Evolutionary conservation across 2,113 vertebrate species (phyloP).

Genomic region (Ariopsis seemanni): DNA sequence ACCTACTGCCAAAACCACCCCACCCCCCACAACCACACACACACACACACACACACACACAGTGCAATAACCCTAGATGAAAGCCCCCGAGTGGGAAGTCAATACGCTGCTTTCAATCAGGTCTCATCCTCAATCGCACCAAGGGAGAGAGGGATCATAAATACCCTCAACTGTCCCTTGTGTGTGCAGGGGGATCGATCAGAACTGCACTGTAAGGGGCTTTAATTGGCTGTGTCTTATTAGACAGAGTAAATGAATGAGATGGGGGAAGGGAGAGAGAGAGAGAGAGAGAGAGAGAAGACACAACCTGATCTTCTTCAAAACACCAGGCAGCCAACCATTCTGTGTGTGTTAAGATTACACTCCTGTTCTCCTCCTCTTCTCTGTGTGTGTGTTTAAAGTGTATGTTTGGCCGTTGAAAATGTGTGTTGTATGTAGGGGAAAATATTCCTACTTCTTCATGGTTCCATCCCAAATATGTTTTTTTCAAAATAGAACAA

Average conservation of each 20-base stretch:
- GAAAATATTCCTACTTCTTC: not conserved
- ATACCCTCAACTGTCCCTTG: not conserved
- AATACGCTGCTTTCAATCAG: constrained; percentile 19
- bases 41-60: not conserved
- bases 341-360: not conserved
- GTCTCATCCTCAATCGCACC: constrained; percentile 27
- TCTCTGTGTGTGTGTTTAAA: not conserved
- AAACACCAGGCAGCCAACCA: constrained; percentile 24
- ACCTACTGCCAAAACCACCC: not conserved
- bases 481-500: not conserved
- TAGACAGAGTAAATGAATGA: not conserved
- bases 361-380: too few relatives aligned
- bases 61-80: constrained; percentile 22
- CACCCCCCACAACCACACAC: not conserved
- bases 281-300: not conserved
- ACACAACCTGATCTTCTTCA: constrained; percentile 19
- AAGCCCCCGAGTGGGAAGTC: constrained; percentile 31
- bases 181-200: constrained; percentile 9
- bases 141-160: constrained; percentile 25
- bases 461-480: not conserved
- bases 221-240: constrained; percentile 32
- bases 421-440: not conserved
- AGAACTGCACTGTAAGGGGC: not conserved
- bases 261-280: not conserved
- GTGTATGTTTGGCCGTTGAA: not conserved